Evolutionary conservation across 2,888 invertebrate species (phyloP), one percentile per base, ranked within the genome.

Genomic region (Byasa hedistus): DNA sequence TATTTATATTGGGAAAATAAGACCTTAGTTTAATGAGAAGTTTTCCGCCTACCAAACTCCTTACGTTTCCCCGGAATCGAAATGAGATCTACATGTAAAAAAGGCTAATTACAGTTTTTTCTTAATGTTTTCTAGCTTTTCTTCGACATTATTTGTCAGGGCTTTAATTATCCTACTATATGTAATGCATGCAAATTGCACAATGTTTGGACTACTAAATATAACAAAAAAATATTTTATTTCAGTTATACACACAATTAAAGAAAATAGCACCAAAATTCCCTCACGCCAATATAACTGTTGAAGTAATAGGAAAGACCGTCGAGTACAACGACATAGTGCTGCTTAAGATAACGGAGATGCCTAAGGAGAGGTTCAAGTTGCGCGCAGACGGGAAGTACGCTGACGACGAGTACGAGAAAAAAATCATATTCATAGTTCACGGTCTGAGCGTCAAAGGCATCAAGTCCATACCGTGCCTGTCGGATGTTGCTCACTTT

Each of bases 381-480:
- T 74, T 79, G 1, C 74, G 73, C 3, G 79, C 83, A 0, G 74
- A 71, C 32, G 48, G 44, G 55, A 87, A 84, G 72, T 88, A 82
- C 68, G 74, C 75, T 0, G 83, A 86, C 10, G 85, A 86, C 22
- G 69, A 69, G 0, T 77, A 80, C 0, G 81, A 85, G 27, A 89
- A 88, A 73, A 87, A 85, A 71, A 85, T 89, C 2, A 71, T 91
- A 52, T 84, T 90, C 22, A 87, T 91, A 62, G 89, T 89, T 0
- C 90, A 90, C 63, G 88, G 81, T 2, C 79, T 91, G 0, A 79
- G 76, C 55, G 76, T 80, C 0, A 84, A 83, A 81, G 88, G 89
- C 0, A 66, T 85, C 0, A 32, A 3, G 0, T 0, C 32, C 0
- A 15, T 85, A 3, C 62, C 58, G 0, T 79, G 79, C 59, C 72